phyloP scores from a whole-genome alignment of 2,113 vertebrate genomes.

The Myiopsitta monachus region DNA sequence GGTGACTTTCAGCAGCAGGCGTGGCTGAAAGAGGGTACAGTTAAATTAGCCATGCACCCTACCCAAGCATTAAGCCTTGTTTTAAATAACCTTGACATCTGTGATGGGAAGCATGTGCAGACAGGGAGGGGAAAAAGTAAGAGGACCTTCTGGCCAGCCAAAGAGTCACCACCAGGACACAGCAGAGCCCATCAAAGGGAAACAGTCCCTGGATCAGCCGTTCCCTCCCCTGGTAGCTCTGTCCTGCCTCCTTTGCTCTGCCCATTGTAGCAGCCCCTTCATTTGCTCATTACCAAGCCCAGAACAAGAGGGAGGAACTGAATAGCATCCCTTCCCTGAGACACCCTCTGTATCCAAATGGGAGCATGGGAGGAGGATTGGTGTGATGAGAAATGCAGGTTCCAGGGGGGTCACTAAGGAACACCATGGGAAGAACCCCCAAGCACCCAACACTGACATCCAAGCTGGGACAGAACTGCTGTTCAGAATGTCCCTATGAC shows the following conservation, averaged over 20 bases:
- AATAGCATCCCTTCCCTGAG: background rate
- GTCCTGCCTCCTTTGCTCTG: background rate
- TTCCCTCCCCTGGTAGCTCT: background rate
- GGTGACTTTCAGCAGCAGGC: background rate
- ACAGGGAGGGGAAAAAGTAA: background rate
- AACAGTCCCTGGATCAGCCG: rapidly evolving
- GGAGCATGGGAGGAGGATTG: background rate
- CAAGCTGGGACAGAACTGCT: conserved; percentile 55
- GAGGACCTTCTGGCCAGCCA: background rate
- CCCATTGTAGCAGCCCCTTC: background rate
- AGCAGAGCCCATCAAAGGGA: rapidly evolving
- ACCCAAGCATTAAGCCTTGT: background rate
- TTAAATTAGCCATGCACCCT: background rate
- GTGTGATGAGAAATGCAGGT: background rate
- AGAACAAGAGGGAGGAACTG: background rate
- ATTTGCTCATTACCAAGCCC: conserved; percentile 52
- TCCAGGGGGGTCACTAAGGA: background rate
- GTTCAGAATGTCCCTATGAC: background rate
- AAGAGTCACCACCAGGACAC: background rate
- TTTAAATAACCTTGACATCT: conserved; percentile 29
- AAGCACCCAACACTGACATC: conserved; percentile 30
- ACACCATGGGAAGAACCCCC: conserved; percentile 60
- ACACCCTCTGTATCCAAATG: background rate
- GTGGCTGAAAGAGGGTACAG: background rate
- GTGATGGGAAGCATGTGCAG: background rate